Evolutionary conservation across 2,797 vertebrate species (phyloP).

Genomic region (Pseudochirops corinnae): DNA sequence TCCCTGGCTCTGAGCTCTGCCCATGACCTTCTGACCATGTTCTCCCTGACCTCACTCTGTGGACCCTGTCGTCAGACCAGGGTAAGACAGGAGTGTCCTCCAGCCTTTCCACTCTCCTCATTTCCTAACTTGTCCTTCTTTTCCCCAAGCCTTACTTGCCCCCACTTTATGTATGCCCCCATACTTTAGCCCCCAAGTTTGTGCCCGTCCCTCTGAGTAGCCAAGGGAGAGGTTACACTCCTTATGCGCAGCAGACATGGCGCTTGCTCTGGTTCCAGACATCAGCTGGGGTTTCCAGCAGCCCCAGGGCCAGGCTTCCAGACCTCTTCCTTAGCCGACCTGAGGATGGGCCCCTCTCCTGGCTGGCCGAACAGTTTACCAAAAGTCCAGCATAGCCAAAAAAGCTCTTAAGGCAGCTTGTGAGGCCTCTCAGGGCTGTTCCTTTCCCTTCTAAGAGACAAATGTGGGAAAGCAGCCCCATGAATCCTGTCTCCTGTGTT

Average conservation of each 20-base stretch:
- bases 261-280: neutral
- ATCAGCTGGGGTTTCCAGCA: neutral
- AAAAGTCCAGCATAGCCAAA: conserved; percentile 57
- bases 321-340: neutral
- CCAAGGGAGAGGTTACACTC: neutral
- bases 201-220: neutral
- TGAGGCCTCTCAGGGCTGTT: neutral
- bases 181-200: neutral
- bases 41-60: neutral
- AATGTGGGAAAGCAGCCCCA: conserved; percentile 35
- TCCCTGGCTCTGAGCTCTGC: neutral
- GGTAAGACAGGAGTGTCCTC: neutral
- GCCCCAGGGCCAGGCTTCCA: neutral
- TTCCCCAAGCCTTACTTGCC: neutral
- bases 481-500: neutral
- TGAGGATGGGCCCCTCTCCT: conserved; percentile 16
- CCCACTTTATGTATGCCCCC: neutral
- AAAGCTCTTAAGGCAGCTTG: conserved; percentile 56
- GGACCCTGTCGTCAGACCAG: neutral
- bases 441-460: conserved; percentile 44
- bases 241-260: neutral
- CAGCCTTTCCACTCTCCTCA: neutral
- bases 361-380: conserved; percentile 1
- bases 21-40: neutral
- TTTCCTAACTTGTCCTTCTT: neutral